Evolutionary conservation across 2,888 invertebrate species (phyloP).

Genomic region (Conomelus anceps): DNA sequence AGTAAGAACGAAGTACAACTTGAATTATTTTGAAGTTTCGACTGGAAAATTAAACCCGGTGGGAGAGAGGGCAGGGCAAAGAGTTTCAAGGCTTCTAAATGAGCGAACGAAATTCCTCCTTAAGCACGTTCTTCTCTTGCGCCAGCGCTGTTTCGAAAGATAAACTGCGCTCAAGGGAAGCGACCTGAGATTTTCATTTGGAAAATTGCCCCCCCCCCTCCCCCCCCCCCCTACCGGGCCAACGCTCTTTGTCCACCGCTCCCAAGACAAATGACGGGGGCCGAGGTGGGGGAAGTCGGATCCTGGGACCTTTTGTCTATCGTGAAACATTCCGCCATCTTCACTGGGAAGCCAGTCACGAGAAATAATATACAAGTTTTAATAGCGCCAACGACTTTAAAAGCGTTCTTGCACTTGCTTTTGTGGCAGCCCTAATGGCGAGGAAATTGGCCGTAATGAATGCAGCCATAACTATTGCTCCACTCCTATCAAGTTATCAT

Average conservation of each 20-base stretch:
- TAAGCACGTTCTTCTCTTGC: not conserved
- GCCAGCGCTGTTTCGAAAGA: not conserved
- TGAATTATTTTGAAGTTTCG: not conserved
- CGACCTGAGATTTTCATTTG: not conserved
- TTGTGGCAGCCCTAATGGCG: not conserved
- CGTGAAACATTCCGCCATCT: not conserved
- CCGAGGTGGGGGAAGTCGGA: not conserved
- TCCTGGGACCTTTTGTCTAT: not conserved
- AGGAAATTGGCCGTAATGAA: not conserved
- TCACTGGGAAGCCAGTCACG: not conserved
- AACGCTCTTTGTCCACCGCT: not conserved
- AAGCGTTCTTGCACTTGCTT: not conserved
- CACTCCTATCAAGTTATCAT: not conserved
- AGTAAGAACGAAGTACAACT: not conserved
- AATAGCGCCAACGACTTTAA: not conserved
- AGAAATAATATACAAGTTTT: not conserved
- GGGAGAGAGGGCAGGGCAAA: not conserved
- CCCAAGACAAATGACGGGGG: not conserved
- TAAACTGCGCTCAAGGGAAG: not conserved
- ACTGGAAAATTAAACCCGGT: not conserved
- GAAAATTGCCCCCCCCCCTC: not conserved
- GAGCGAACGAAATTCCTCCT: not conserved
- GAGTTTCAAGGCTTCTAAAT: not conserved
- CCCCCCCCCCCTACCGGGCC: too few relatives aligned
- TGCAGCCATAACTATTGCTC: not conserved